Base-by-base conservation (phyloP, 2,113 vertebrate genomes). In the Pteruthius melanotis region DNA sequence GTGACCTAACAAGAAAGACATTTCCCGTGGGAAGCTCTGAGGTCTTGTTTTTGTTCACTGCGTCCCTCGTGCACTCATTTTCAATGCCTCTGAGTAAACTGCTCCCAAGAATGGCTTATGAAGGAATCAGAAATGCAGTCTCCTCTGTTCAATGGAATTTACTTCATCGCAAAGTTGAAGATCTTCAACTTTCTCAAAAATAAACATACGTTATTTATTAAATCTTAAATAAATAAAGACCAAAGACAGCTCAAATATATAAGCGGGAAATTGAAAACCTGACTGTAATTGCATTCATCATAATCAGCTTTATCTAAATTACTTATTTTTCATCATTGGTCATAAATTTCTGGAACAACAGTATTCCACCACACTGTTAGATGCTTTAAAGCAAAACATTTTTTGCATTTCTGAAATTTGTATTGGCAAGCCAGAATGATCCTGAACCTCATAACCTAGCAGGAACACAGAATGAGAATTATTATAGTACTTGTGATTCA, bases 21-120 rank as follows among this genome's bases (percentile, higher is more conserved):
- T 93, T 96, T 96, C 89, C 95, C 72, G 70, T 82, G 87, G 81
- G 85, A 91, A 91, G 74, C 19, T 78, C 65, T 7, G 16, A 78
- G 72, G 30, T 82, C 56, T 82, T 87, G 28, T 16, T 93, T 89
- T 87, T 85, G 77, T 72, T 90, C 84, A 8, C 20, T 18, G 20
- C 22, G 37, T 84, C 47, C 31, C n/a, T 68, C 0, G 0, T 47
- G 49, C 7, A 1, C 42, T 78, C 63, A 10, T 63, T 83, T 81
- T 71, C 90, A 89, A n/a, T 56, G 39, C 26, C 30, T 57, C 39
- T 39, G 71, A 80, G 65, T 60, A 87, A 82, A 75, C 8, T 56
- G 19, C 10, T 87, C 52, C 17, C 47, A 54, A 81, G 44, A 37
- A 75, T 16, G 7, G 39, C 30, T 75, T 60, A n/a, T 5, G 9